A percentile compares a stretch with the other conserved stretches of the same genome.
Conservation (phyloP, 92 coral and sea anemone species). For the Bergia sp. region DNA sequence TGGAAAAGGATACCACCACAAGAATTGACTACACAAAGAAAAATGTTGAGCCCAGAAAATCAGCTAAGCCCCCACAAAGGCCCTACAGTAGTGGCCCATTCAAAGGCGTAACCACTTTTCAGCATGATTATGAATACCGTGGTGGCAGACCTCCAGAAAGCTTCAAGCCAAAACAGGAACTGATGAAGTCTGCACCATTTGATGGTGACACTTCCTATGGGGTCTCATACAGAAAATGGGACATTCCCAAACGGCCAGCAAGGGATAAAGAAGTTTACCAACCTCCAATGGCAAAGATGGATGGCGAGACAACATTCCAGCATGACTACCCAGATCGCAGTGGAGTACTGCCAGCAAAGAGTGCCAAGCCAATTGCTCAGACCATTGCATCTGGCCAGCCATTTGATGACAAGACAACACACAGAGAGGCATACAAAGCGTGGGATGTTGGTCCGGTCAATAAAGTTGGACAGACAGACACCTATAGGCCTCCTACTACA, state of each 20-base stretch:
- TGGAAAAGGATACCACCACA: conserved; percentile 97
- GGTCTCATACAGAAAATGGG: conserved; percentile 82
- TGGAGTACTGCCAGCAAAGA: conserved; percentile 82
- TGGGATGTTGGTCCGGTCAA: conserved; percentile 81
- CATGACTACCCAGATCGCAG: conserved; percentile 93
- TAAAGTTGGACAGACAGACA: conserved; percentile 72
- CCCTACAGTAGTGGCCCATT: conserved; percentile 86
- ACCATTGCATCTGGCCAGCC: conserved; percentile 90
- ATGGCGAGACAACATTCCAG: conserved; percentile 87
- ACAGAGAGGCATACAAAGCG: conserved; percentile 86
- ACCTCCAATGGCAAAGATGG: conserved; percentile 87
- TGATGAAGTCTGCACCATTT: conserved; percentile 88
- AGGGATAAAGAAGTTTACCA: conserved; percentile 84
- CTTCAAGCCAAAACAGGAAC: conserved; percentile 86
- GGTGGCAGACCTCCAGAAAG: conserved; percentile 92
- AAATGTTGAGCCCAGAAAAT: conserved; percentile 77
- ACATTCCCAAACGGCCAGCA: conserved; percentile 73
- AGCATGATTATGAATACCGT: conserved; percentile 85
- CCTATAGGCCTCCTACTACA: conserved; percentile 88
- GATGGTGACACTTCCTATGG: conserved; percentile 90
- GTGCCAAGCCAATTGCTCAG: conserved; percentile 87
- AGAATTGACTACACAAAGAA: conserved; percentile 94
- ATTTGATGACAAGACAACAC: conserved; percentile 94
- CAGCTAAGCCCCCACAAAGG: conserved; percentile 83
- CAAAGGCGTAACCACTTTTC: conserved; percentile 87